phyloP scores from a whole-genome alignment of 30 jellyfish, hydroid and myxozoan species.

The Cassiopea andromeda region DNA sequence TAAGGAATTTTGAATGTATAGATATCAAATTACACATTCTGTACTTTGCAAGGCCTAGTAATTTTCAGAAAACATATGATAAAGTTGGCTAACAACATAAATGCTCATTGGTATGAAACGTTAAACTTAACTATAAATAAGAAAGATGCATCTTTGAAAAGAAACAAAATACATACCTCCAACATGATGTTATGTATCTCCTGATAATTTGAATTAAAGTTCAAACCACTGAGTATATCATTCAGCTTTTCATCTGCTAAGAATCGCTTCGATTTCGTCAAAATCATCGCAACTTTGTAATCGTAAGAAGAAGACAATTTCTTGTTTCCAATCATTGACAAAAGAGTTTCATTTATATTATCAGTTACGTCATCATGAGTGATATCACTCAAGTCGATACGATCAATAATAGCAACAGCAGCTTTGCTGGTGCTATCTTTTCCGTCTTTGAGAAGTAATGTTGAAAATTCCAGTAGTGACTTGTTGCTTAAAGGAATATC shows the following conservation, averaged over 20 bases:
- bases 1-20: too few species aligned
- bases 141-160: neutral
- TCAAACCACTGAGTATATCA: conserved; percentile 10
- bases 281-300: neutral
- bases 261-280: conserved; percentile 16
- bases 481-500: conserved; percentile 7
- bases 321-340: neutral
- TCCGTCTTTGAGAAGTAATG: conserved; percentile 1
- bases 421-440: conserved; percentile 1
- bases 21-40: too few species aligned
- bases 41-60: too few species aligned
- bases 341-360: conserved; percentile 10
- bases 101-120: too few species aligned
- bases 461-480: neutral
- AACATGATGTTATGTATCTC: conserved; percentile 26
- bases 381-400: conserved; percentile 20
- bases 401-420: conserved; percentile 24
- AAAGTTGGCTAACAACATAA: too few species aligned
- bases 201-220: conserved; percentile 8
- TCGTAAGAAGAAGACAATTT: neutral
- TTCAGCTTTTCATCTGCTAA: conserved; percentile 27
- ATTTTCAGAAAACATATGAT: too few species aligned
- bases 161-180: conserved; percentile 31
- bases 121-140: too few species aligned
- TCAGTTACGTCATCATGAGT: conserved; percentile 35